Base-by-base conservation (phyloP, 2,888 invertebrate species). In the Ochropleura plecta region DNA sequence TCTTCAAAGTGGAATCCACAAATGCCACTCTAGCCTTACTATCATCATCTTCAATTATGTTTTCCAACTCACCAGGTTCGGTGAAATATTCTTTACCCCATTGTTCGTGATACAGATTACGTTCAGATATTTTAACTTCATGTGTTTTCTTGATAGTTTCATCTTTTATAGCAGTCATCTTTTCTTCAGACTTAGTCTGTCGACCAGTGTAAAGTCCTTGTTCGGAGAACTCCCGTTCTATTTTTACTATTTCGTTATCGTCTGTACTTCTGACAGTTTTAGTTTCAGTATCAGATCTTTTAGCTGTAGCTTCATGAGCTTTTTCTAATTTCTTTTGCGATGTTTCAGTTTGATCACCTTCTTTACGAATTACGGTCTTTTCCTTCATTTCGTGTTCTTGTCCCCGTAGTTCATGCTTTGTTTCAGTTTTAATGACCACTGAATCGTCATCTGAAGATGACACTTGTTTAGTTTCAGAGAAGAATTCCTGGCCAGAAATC, bases 41-140 rank as follows among this genome's bases (percentile, higher is more conserved):
- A 82, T 96, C 94, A 40, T 94, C 94, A 83, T 95, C 94, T 90
- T 96, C 96, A 79, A 93, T 91, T 14, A 96, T 95, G 65, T 96
- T 92, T 89, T 97, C 95, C 64, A 96, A 86, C 82, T 96, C 96
- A 67, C 92, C 95, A 57, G 96, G 94, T 88, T 96, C 95, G 16
- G 96, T 96, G 77, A 96, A 97, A 88, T 96, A 97, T 91, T 97
- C 96, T 87, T 96, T 96, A 8, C 96, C 96, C 96, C 96, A 97
- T 79, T 96, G 96, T 82, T 97, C 96, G 88, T 96, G 96, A 9
- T 94, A 96, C 79, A 97, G 86, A 85, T 97, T 96, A 86, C 96
- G 91, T 90, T 97, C 96, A 5, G 96, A 96, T 83, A 96, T 96
- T 91, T 96, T 96, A 0, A 97, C 91, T 89, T 97, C 96, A 73